Evolutionary conservation across 2,113 vertebrate genomes (phyloP), one percentile per base, ranked within the genome.

Genomic region (Ondatra zibethicus): DNA sequence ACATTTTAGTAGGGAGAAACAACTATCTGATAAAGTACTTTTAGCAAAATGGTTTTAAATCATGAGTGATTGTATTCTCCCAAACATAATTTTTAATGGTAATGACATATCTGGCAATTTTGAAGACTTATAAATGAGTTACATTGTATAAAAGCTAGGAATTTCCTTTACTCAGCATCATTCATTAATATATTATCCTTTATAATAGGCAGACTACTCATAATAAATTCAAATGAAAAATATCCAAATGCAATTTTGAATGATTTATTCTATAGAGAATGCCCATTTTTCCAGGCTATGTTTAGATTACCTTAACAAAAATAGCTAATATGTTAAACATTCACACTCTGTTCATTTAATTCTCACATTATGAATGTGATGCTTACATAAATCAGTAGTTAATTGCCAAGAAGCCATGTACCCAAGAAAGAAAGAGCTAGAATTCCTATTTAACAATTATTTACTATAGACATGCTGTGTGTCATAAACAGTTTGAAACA

Each of bases 1-100:
- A 89, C 45, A 45, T 91, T 91, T 68, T 85, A 88, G 66, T 85
- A 75, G 76, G 42, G 13, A 93, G 97, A 92, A 66, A 47, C 58
- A 2, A 84, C 27, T 93, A 80, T 31, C n/a, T 58, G 27, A 80
- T 27, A 39, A 95, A 76, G 21, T 47, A 29, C 25, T 86, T 94
- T 93, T 91, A 96, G 75, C 45, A 95, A 72, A 33, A 63, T 89
- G 33, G n/a, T 96, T 97, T 94, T 72, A 89, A 90, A 94, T 80
- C 86, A 36, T 76, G 17, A 88, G 19, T 85, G 39, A 94, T 80
- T 1, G 1, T 1, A 25, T 13, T 77, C 29, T 94, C 91, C 61
- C 36, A 95, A 89, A 55, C 17, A 89, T 39, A 19, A 33, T 70
- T 93, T 93, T 19, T 75, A 95, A 70, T 13, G 77, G 23, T n/a